Evolutionary conservation across 2,888 invertebrate species (phyloP).

Genomic region (Hydrotaea cyrtoneurina): DNA sequence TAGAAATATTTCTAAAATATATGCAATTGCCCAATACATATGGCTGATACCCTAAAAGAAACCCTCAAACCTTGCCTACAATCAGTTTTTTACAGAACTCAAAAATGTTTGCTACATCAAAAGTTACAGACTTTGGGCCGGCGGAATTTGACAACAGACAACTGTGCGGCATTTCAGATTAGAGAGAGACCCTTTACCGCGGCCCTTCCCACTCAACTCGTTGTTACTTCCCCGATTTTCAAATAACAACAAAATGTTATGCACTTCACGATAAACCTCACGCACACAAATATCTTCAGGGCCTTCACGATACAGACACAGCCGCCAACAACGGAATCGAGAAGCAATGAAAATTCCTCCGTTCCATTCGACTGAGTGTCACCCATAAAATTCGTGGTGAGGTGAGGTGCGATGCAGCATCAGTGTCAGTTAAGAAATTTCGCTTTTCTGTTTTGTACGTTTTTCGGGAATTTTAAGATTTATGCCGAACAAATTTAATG

Average conservation of each 20-base stretch:
- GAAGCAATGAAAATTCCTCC: conserved; percentile 1
- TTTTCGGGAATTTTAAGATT: conserved; percentile 45
- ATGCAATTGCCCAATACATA: no score
- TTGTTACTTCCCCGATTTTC: no score
- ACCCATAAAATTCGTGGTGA: conserved; percentile 45
- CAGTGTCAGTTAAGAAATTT: background rate
- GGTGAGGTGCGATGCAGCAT: conserved; percentile 29
- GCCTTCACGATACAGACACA: conserved; percentile 54
- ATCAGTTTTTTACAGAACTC: no score
- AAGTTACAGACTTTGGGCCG: no score
- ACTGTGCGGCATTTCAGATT: no score
- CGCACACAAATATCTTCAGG: conserved; percentile 55
- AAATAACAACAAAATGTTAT: conserved; percentile 29
- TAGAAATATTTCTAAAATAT: no score
- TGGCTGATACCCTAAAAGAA: no score
- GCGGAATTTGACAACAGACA: no score
- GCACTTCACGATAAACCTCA: conserved; percentile 42
- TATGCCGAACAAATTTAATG: conserved; percentile 51
- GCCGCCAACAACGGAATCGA: conserved; percentile 14
- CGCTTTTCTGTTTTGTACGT: background rate
- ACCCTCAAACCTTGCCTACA: no score
- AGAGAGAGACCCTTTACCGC: no score
- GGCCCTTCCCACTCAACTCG: no score
- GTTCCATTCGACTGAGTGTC: conserved; percentile 49
- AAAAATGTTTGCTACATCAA: no score